phyloP scores from a whole-genome alignment of 30 jellyfish, hydroid and myxozoan species.

The Clytia hemisphaerica region DNA sequence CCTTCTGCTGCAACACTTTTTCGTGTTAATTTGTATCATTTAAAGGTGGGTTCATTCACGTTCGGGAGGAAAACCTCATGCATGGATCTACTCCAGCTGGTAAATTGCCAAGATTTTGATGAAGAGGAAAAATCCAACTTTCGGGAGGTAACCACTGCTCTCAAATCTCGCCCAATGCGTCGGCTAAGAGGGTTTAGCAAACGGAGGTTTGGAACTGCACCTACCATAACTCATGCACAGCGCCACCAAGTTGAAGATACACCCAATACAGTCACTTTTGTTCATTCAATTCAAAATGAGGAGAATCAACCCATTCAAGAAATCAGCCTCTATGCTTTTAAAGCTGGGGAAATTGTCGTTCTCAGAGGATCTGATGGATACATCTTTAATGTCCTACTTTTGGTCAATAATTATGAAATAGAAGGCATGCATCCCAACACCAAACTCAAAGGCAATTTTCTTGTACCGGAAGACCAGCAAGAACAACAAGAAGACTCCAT shows the following conservation, averaged over 20 bases:
- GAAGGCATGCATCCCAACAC: too few relatives aligned
- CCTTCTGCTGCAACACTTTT: too few relatives aligned
- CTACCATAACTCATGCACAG: neutral
- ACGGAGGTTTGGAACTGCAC: constrained; percentile 21
- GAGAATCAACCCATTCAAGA: neutral
- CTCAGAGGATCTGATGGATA: constrained; percentile 15
- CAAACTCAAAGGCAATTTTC: too few relatives aligned
- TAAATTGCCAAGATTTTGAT: neutral
- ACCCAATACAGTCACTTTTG: neutral
- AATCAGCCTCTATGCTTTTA: neutral
- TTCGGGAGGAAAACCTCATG: too few relatives aligned
- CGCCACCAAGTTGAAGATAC: neutral
- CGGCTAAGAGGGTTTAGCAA: constrained; percentile 20
- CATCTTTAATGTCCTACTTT: neutral
- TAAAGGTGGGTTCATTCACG: too few relatives aligned
- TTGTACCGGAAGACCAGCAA: too few relatives aligned
- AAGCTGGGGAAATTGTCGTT: constrained; percentile 4
- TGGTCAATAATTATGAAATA: too few relatives aligned
- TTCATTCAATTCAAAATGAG: neutral
- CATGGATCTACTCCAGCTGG: too few relatives aligned
- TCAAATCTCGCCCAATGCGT: constrained; percentile 10
- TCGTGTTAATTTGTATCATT: too few relatives aligned
- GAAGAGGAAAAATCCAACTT: neutral
- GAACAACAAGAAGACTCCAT: too few relatives aligned
- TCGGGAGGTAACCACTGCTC: constrained; percentile 18